Evolutionary conservation across 1,140 invertebrate species (phyloP).

Genomic region (Nomia melanderi): DNA sequence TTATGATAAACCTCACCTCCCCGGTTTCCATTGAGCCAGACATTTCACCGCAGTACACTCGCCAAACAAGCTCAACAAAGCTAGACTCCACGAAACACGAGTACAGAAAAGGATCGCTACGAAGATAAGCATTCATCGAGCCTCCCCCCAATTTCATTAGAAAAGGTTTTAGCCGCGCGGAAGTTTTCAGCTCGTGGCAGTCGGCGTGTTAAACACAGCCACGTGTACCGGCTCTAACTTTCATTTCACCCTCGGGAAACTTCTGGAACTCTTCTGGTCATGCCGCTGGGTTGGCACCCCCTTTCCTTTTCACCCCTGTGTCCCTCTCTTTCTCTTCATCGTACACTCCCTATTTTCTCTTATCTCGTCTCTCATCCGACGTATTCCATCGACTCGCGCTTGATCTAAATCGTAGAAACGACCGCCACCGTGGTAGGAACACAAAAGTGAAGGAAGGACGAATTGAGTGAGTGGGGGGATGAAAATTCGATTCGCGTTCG

Average conservation of each 20-base stretch:
- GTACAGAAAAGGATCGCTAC: too few species aligned
- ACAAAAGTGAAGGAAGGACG: slow-evolving; percentile 13
- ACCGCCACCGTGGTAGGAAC: slow-evolving; percentile 25
- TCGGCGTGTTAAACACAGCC: neutral
- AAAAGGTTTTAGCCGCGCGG: neutral
- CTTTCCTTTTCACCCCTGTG: neutral
- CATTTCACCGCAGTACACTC: too few species aligned
- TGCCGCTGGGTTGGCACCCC: neutral
- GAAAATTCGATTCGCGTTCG: neutral
- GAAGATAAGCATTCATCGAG: too few species aligned
- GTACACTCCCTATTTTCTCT: neutral
- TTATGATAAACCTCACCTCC: too few species aligned
- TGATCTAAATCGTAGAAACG: slow-evolving; percentile 6
- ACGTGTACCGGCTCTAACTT: slow-evolving; percentile 42
- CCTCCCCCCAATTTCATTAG: neutral
- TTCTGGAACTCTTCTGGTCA: slow-evolving; percentile 15
- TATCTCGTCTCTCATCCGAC: neutral
- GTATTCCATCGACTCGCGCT: neutral
- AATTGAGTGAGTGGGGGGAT: too few species aligned
- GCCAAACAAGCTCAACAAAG: too few species aligned
- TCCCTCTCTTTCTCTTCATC: too few species aligned
- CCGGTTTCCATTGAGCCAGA: too few species aligned
- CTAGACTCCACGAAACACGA: too few species aligned
- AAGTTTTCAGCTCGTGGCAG: neutral
- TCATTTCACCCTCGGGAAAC: slow-evolving; percentile 43